Evolutionary conservation across 2,797 vertebrate species (phyloP), one percentile per base, ranked within the genome.

Genomic region (Selene dorsalis): DNA sequence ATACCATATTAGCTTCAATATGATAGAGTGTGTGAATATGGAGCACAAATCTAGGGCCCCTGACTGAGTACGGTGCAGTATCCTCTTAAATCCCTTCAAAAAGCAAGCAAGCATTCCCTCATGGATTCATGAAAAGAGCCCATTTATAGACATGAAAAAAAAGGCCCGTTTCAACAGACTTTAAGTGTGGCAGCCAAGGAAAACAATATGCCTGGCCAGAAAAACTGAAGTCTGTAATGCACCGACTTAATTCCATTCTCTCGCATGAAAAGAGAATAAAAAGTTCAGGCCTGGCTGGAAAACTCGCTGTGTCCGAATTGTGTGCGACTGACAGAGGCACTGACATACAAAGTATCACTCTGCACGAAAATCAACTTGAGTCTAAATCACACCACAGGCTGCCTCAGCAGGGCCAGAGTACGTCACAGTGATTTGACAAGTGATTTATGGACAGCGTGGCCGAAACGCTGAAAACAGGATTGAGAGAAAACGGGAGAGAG

Each of bases 161-260:
- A 88, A 71, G 63, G 63, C 63, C 78, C 14, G 75, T 87, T 92
- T 90, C 88, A 90, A 88, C 90, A 92, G 91, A 91, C 87, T 79
- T 88, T 73, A 86, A 83, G 89, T 64, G 84, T 50, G 8, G 63
- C 62, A 0, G 93, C 94, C 94, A 95, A 95, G 90, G 90, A 95
- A 95, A 96, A 95, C 94, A 77, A 93, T 90, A 87, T 70, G 84
- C 84, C 89, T 88, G 12, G 92, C 95, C 93, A 95, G 93, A 90
- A 92, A 86, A 88, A 73, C 72, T 85, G 65, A 81, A 88, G 84
- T 86, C 92, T 87, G 87, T 79, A 92, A 88, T 83, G 83, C 87
- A 68, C 74, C 64, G 72, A 85, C 89, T 90, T 92, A 92, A 92
- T 91, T 93, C 89, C 88, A 91, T 93, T 93, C 91, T 94, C 82